These are phyloP conservation scores for Planiliza haematocheilus DNA, from an alignment of 2,113 vertebrate species.

Conservation along the genomic window DNA sequence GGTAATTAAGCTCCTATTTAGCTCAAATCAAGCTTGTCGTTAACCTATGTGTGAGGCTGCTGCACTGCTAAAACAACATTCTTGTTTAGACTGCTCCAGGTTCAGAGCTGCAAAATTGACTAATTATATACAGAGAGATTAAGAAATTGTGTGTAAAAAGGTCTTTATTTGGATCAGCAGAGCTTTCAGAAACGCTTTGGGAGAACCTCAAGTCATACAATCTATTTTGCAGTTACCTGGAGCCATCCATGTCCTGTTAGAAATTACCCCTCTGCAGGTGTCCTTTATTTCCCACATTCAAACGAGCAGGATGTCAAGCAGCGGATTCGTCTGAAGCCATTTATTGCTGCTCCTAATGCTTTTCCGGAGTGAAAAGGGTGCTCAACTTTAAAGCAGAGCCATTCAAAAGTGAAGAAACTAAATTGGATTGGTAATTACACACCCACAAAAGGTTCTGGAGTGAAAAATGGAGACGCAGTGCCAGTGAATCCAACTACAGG, in stretches of 20 bases:
- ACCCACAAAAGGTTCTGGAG: neutral
- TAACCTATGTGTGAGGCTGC: too few species aligned
- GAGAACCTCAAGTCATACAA: neutral
- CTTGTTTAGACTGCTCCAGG: too few species aligned
- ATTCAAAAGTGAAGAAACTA: neutral
- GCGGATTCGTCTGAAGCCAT: neutral
- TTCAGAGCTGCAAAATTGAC: too few species aligned
- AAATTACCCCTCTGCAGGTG: neutral
- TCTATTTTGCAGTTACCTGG: neutral
- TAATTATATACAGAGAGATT: too few species aligned
- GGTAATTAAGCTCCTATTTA: too few species aligned
- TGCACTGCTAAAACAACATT: too few species aligned
- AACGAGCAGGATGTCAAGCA: constrained; percentile 3
- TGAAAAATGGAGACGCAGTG: neutral
- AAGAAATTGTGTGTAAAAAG: too few species aligned
- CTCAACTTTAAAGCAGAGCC: constrained; percentile 5
- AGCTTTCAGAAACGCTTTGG: neutral
- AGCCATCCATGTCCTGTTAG: neutral
- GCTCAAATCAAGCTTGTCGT: too few species aligned
- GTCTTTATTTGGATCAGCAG: neutral
- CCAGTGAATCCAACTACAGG: neutral
- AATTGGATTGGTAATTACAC: neutral
- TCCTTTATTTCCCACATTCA: constrained; percentile 6
- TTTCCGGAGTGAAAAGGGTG: neutral
- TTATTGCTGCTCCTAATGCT: neutral